A percentile compares a stretch with the other conserved stretches of the same genome.
These are phyloP conservation scores for Heliangelus exortis DNA, from an alignment of 2,797 vertebrate genomes.

Conservation along the genomic window DNA sequence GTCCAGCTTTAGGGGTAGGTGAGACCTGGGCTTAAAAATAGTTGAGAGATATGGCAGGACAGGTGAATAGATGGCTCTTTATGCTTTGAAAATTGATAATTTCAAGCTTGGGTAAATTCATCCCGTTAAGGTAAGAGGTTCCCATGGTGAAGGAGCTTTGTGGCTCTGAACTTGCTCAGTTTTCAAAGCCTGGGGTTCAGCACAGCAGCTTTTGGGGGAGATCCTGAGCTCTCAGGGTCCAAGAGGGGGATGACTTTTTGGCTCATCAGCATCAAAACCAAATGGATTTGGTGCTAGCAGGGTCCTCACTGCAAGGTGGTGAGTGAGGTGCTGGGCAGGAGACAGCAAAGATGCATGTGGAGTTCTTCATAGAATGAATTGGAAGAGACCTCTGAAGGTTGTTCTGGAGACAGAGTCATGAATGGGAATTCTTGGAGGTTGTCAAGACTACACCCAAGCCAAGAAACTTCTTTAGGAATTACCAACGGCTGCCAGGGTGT, in stretches of 20 bases:
- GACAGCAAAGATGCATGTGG: fast-evolving
- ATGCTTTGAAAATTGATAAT: neutral
- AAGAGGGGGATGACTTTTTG: neutral
- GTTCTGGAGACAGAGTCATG: no score
- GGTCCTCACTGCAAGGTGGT: neutral
- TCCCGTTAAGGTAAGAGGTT: neutral
- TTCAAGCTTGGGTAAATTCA: neutral
- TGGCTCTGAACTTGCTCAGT: neutral
- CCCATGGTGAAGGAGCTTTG: neutral
- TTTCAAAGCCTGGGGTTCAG: neutral
- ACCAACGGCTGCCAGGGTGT: fast-evolving
- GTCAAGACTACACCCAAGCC: neutral
- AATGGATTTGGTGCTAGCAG: neutral
- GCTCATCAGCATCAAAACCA: fast-evolving
- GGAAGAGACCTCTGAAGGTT: no score
- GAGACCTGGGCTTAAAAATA: neutral
- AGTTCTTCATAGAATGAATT: no score
- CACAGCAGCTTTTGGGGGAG: neutral
- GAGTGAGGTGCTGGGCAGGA: neutral
- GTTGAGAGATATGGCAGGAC: no score
- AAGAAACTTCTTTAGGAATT: neutral
- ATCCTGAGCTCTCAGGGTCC: neutral
- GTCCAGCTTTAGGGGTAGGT: fast-evolving
- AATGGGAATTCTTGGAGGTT: neutral
- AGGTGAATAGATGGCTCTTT: neutral